Evolutionary conservation across 2,797 vertebrate species (phyloP), one percentile per base, ranked within the genome.

Genomic region (Amniataba percoides): DNA sequence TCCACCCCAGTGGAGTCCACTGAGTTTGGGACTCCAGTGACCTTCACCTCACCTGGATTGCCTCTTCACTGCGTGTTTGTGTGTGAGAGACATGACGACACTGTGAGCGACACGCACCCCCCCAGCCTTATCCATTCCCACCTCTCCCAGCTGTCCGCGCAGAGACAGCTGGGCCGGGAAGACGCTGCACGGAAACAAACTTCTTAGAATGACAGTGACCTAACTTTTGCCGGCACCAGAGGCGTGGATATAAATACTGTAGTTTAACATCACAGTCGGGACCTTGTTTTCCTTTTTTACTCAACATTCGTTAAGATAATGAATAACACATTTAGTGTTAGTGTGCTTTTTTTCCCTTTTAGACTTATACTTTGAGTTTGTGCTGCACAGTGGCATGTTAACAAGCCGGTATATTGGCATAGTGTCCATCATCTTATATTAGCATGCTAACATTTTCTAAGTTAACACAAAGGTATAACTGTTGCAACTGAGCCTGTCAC

Each of bases 111-210:
- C 82, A 76, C 71, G 48, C 52, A 74, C 27, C 27, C 27, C 81
- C 80, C 69, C 27, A 76, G 74, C 77, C 63, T 78, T 5, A 69
- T 88, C 78, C 68, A 39, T 77, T 64, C 45, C 74, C 74, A 78
- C 77, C 73, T 77, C 34, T 36, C 34, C 6, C 61, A 3, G 18
- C 56, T 81, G 80, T 78, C 70, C 59, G 59, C 39, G 39, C 52
- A 18, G 45, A 71, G 43, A 58, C 60, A 71, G 58, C 56, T 27
- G 21, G 4, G 9, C 21, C 4, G 60, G 56, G 52, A 62, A 65
- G 42, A 59, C 16, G 46, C 25, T 14, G 25, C 63, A 71, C 18
- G 34, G 27, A 71, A 67, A 45, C 31, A 65, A 56, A 85, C 71
- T 56, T 83, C 23, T 80, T 39, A 48, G 55, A 48, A 42, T 53